Evolutionary conservation across 2,888 invertebrate species (phyloP).

Genomic region (Augiades crinisus): DNA sequence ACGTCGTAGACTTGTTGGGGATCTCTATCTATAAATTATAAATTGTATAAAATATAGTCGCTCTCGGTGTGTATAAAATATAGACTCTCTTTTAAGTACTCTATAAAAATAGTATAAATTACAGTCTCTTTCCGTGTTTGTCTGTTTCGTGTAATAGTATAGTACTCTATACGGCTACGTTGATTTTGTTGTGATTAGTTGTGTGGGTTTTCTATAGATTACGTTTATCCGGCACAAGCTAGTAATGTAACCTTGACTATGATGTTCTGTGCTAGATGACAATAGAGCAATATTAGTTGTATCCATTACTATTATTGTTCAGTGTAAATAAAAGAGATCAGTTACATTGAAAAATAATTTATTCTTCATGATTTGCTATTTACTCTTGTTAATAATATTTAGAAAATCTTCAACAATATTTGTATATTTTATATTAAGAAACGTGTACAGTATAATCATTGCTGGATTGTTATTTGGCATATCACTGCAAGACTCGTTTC

Average conservation of each 20-base stretch:
- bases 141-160: no score
- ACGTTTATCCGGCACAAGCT: not conserved
- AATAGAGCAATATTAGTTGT: no score
- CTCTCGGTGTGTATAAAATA: no score
- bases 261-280: not conserved
- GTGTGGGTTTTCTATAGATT: no score
- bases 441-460: slow-evolving; percentile 72
- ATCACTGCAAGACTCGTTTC: slow-evolving; percentile 73
- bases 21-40: no score
- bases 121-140: no score
- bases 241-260: not conserved
- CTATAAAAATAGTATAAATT: no score
- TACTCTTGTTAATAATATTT: slow-evolving; percentile 74
- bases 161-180: no score
- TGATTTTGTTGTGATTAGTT: no score
- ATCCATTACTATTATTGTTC: slow-evolving; percentile 15
- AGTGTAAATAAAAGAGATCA: slow-evolving; percentile 52
- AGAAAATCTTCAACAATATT: slow-evolving; percentile 79
- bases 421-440: slow-evolving; percentile 78
- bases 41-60: no score
- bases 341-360: slow-evolving; percentile 79
- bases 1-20: no score
- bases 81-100: no score
- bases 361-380: slow-evolving; percentile 75
- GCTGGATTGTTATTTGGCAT: slow-evolving; percentile 78